Evolutionary conservation across 1,140 invertebrate genomes (phyloP), one percentile per base, ranked within the genome.

Genomic region (Muscidifurax raptorellus): DNA sequence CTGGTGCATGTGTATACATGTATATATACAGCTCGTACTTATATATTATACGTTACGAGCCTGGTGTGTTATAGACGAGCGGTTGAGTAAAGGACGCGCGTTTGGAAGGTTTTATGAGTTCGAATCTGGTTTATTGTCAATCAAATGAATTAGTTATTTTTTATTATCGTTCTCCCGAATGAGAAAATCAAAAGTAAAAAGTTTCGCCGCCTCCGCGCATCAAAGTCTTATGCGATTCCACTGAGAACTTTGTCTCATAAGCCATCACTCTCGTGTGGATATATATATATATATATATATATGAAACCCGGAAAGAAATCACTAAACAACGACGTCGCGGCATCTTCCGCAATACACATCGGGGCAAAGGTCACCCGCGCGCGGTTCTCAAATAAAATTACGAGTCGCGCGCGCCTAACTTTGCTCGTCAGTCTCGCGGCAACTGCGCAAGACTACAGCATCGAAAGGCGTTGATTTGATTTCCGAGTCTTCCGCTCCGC

Each of bases 401-500:
- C 18, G 1, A 47, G 44, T 47, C 44, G 15, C 44, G 15, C 44
- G n/a, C n/a, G n/a, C 4, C 18, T 3, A 59, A 59, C 52, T 59
- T 18, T n/a, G 52, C 52, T 59, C 52, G 52, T 59, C 52, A 59
- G 22, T 5, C 6, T 18, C 52, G 15, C 15, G 52, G 7, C 52
- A 59, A 59, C 4, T 59, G 22, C 52, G 18, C 52, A 18, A 18
- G 52, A 22, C 22, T n/a, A n/a, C n/a, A n/a, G n/a, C 52, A n/a
- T 59, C 71, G 32, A 36, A 74, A 82, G 76, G 52, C 52, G 28
- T 78, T 78, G 30, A 78, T 66, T 78, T 66, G 76, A 78, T 78
- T 66, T 36, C 76, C 52, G 22, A 59, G 27, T 1, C 75, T 22
- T 71, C 67, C 30, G 28, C 40, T n/a, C n/a, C n/a, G 32, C 22